A percentile compares a stretch with the other conserved stretches of the same genome.
Evolutionary conservation across 37 sponge, comb jelly and placozoan species (phyloP).

Genomic region (Axinella damicornis): DNA sequence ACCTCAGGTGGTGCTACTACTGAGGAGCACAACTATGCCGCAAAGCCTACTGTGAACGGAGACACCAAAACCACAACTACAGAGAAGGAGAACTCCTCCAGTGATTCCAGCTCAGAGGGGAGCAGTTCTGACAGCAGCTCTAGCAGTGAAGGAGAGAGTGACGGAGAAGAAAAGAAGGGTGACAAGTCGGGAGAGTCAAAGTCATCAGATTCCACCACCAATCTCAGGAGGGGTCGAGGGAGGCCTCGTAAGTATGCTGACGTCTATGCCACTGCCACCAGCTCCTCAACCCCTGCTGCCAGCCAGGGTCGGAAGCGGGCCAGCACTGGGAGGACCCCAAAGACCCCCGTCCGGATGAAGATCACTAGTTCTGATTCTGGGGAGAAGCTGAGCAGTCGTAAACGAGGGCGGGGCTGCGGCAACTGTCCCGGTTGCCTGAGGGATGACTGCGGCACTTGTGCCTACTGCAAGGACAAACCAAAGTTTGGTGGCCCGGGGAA

Average conservation of each 20-base stretch:
- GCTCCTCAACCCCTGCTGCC: background rate
- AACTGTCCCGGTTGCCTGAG: slow-evolving; percentile 59
- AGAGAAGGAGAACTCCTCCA: too few relatives aligned
- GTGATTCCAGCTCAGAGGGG: background rate
- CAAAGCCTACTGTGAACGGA: too few relatives aligned
- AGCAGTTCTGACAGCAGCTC: background rate
- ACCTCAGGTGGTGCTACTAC: too few relatives aligned
- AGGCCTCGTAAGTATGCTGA: slow-evolving; percentile 11
- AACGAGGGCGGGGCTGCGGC: slow-evolving; percentile 51
- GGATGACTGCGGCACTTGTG: slow-evolving; percentile 68
- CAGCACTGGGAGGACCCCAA: too few relatives aligned
- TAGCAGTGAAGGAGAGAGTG: background rate
- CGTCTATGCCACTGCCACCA: background rate
- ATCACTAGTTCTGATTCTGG: background rate
- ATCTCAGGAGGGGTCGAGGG: background rate
- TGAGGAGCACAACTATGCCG: too few relatives aligned
- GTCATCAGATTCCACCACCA: background rate
- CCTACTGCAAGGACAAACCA: slow-evolving; percentile 72
- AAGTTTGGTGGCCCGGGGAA: slow-evolving; percentile 78
- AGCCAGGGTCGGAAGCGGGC: too few relatives aligned
- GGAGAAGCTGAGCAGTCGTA: background rate
- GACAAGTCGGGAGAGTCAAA: background rate
- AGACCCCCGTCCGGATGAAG: too few relatives aligned
- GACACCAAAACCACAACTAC: too few relatives aligned
- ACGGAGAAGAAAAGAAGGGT: background rate